A percentile compares a stretch with the other conserved stretches of the same genome.
Evolutionary conservation across 2,113 vertebrate genomes (phyloP).

Genomic region (Odobenus rosmarus): DNA sequence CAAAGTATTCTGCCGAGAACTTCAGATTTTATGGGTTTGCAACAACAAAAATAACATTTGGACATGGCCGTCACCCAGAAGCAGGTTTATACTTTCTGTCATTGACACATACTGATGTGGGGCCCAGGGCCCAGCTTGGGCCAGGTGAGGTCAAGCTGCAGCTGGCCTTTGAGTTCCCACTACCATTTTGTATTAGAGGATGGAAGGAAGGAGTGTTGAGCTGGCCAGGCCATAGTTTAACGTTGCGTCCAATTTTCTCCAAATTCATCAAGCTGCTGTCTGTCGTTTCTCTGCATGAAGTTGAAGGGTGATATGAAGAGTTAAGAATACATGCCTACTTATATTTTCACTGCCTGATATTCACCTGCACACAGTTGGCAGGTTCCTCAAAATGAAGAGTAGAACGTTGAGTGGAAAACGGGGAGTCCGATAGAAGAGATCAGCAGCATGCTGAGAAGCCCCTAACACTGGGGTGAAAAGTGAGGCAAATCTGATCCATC

Average conservation of each 20-base stretch:
- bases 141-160: not conserved
- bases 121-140: not conserved
- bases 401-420: not conserved
- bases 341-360: not conserved
- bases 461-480: not conserved
- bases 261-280: not conserved
- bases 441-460: not conserved
- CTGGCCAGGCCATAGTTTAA: not conserved
- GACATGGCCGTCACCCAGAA: conserved; percentile 25
- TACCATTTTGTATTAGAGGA: not conserved
- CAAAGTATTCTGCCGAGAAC: not conserved
- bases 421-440: not conserved
- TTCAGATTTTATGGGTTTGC: conserved; percentile 42
- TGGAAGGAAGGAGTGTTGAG: not conserved
- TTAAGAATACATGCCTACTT: not conserved
- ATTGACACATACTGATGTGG: not conserved
- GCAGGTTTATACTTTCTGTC: conserved; percentile 43
- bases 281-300: not conserved
- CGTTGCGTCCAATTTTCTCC: not conserved
- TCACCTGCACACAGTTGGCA: not conserved
- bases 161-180: not conserved
- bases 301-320: not conserved
- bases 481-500: not conserved
- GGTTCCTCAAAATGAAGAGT: not conserved
- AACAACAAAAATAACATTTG: conserved; percentile 46